Evolutionary conservation across 2,113 vertebrate genomes (phyloP).

Genomic region (Monarcha castaneiventris): DNA sequence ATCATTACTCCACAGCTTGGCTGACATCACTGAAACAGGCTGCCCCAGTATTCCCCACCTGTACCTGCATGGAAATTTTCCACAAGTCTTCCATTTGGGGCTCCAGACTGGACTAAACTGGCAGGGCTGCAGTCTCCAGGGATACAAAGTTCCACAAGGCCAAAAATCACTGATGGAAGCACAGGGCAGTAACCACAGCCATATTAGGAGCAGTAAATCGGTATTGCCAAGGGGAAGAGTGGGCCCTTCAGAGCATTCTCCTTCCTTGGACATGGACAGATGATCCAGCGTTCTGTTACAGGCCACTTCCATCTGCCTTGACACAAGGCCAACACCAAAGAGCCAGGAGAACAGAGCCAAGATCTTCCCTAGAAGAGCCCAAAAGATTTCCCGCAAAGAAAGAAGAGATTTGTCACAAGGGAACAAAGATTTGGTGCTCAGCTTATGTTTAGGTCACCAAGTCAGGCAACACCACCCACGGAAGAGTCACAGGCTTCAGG

Average conservation of each 20-base stretch:
- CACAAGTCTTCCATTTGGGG: background rate
- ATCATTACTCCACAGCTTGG: background rate
- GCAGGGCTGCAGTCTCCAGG: background rate
- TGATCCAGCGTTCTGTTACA: background rate
- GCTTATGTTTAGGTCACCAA: background rate
- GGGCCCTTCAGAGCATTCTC: background rate
- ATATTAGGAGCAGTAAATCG: background rate
- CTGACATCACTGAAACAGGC: background rate
- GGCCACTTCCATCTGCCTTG: slow-evolving; percentile 7
- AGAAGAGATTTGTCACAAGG: background rate
- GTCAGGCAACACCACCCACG: background rate
- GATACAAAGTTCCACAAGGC: background rate
- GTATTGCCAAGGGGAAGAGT: background rate
- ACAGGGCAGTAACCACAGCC: background rate
- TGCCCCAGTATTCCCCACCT: background rate
- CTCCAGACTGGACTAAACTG: background rate
- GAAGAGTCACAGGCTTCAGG: background rate
- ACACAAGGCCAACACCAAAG: background rate
- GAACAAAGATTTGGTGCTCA: background rate
- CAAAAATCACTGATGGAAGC: background rate
- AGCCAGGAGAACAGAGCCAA: background rate
- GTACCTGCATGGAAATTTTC: background rate
- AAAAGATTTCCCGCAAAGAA: background rate
- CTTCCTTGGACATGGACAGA: background rate
- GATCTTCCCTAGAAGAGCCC: background rate